These are phyloP conservation scores for Drosophila percnosoma DNA, from an alignment of 2,888 invertebrate species.

Conservation along the genomic window DNA sequence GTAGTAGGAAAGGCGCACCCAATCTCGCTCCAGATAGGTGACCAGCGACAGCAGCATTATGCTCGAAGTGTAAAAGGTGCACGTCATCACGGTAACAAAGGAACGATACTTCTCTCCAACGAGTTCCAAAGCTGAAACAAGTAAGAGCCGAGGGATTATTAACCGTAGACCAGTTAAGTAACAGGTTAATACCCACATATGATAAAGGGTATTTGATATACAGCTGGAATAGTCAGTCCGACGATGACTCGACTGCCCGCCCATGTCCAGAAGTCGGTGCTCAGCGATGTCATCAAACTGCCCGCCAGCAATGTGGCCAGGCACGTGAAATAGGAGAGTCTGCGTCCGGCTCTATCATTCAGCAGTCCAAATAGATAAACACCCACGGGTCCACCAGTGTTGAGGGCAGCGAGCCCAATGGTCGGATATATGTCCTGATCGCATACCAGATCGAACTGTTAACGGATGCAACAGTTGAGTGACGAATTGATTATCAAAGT, in stretches of 20 bases:
- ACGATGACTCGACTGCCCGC: constrained; percentile 91
- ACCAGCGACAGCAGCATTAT: constrained; percentile 92
- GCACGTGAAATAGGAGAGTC: constrained; percentile 94
- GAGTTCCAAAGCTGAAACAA: constrained; percentile 91
- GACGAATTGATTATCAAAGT: neutral
- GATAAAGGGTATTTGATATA: constrained; percentile 97
- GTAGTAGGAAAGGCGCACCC: constrained; percentile 91
- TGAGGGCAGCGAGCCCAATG: constrained; percentile 93
- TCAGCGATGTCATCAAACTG: constrained; percentile 91
- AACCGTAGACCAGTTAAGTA: neutral
- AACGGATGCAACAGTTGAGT: constrained; percentile 10
- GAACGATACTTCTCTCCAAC: constrained; percentile 96
- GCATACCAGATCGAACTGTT: constrained; percentile 93
- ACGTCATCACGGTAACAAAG: constrained; percentile 96
- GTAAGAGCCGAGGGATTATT: neutral
- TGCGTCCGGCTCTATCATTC: constrained; percentile 94
- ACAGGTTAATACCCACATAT: constrained; percentile 89
- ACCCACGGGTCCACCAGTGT: constrained; percentile 95
- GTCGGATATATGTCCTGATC: constrained; percentile 94
- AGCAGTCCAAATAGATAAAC: constrained; percentile 94
- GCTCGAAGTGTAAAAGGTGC: constrained; percentile 95
- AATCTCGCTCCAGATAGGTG: constrained; percentile 93
- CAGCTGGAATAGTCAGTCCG: constrained; percentile 96
- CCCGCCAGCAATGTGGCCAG: constrained; percentile 92
- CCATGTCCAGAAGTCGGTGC: constrained; percentile 93